phyloP scores from a whole-genome alignment of 2,888 invertebrate genomes.

The Cremastobaeus sp. region DNA sequence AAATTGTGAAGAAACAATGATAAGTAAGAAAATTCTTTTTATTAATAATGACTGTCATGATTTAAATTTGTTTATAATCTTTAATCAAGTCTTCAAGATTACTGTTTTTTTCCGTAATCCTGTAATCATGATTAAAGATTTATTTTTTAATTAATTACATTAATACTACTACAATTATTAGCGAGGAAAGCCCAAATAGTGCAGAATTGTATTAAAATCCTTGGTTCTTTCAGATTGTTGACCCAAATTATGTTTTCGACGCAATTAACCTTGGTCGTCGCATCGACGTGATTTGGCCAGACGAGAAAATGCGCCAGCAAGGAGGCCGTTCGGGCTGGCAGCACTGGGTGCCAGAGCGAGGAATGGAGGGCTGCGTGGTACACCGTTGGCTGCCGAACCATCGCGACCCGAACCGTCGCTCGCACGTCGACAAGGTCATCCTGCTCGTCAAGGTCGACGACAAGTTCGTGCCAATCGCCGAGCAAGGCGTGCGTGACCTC shows the following conservation, averaged over 20 bases:
- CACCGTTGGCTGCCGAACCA: slow-evolving; percentile 97
- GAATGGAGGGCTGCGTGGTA: slow-evolving; percentile 96
- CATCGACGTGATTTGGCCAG: slow-evolving; percentile 97
- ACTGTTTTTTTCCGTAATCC: too few species aligned
- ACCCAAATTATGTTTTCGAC: slow-evolving; percentile 89
- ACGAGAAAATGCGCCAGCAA: slow-evolving; percentile 89
- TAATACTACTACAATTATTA: too few species aligned
- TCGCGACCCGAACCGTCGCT: slow-evolving; percentile 90
- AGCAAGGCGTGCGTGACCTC: slow-evolving; percentile 89
- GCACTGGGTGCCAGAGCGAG: slow-evolving; percentile 92
- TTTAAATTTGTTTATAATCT: too few species aligned
- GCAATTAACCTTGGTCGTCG: slow-evolving; percentile 93
- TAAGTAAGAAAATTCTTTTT: not conserved
- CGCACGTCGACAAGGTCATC: slow-evolving; percentile 94
- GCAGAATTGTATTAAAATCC: not conserved
- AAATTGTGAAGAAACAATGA: not conserved
- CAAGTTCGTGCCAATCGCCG: slow-evolving; percentile 94
- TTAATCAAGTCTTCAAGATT: too few species aligned
- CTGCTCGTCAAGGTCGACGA: slow-evolving; percentile 95
- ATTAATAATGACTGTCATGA: not conserved
- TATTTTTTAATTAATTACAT: too few species aligned
- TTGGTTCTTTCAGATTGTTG: slow-evolving; percentile 72
- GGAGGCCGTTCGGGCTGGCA: slow-evolving; percentile 95
- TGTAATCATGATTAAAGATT: too few species aligned
- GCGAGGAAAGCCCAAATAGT: too few species aligned